Evolutionary conservation across 1,140 invertebrate species (phyloP), one percentile per base, ranked within the genome.

Genomic region (Bombus terrestris): DNA sequence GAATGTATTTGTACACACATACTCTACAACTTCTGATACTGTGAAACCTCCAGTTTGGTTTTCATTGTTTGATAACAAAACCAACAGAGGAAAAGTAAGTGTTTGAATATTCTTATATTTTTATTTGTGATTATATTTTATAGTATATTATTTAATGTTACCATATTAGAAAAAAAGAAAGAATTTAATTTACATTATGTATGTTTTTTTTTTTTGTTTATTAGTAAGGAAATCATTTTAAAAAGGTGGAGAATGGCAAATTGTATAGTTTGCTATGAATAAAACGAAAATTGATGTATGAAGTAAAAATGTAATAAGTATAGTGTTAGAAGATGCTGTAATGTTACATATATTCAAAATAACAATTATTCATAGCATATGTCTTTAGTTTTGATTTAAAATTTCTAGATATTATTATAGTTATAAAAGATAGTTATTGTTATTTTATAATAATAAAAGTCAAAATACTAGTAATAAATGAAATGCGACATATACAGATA

Each of bases 1-100:
- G 81, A 86, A 88, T 84, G 86, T 81, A 89, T 87, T 87, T 91
- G 72, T 91, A 90, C 89, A 90, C 64, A 81, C 81, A 88, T 86
- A 87, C 64, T 68, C 72, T 86, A 89, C 32, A 72, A 68, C 39
- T 83, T 73, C 75, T 81, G 79, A 83, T 88, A 86, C 74, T 87
- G 81, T 83, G 69, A 86, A 81, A 81, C 47, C 68, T 87, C 73
- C 83, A 69, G 69, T 85, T 84, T 80, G 18, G 69, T 79, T 84
- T 86, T 82, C 64, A 53, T 64, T 41, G 28, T 68, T 66, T n/a
- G 43, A 43, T 66, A 83, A 9, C 39, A 83, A 43, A n/a, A 68
- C 62, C 66, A 62, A 64, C 32, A 78, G 25, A 57, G 6, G n/a
- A 76, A 88, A 62, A 59, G 35, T 6, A 57, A 53, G 71, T 66